These are phyloP conservation scores for Dendrophyllia cribrosa DNA, from an alignment of 64 coral and sea anemone genomes.

Conservation along the genomic window DNA sequence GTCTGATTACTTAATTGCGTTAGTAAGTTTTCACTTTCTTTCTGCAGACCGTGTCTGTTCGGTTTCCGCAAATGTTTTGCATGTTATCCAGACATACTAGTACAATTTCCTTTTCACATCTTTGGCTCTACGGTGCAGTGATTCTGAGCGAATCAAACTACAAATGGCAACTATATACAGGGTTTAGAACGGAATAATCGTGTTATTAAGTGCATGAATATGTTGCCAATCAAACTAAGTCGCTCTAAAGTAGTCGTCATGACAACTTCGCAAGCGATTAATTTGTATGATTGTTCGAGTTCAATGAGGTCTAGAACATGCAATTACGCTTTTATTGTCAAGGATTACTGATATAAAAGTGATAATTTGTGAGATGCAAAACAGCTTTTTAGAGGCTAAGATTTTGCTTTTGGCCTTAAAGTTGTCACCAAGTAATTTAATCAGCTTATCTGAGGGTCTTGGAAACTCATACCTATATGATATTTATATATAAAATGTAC, in stretches of 20 bases:
- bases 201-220: constrained; percentile 19
- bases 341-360: background rate
- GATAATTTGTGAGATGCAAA: background rate
- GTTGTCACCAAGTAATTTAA: too few relatives aligned
- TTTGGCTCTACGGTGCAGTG: background rate
- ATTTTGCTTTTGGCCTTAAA: background rate
- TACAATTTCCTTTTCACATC: too few relatives aligned
- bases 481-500: too few relatives aligned
- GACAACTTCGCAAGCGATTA: background rate
- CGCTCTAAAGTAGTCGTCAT: background rate
- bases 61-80: too few relatives aligned
- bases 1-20: too few relatives aligned
- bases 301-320: background rate
- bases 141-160: background rate
- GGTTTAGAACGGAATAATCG: background rate
- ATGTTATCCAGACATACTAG: too few relatives aligned
- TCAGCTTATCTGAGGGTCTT: too few relatives aligned
- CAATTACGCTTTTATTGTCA: background rate
- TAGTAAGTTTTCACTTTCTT: too few relatives aligned
- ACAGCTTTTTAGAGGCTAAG: background rate
- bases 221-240: constrained; percentile 21
- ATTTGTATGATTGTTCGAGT: background rate
- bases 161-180: background rate
- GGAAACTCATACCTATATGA: too few relatives aligned
- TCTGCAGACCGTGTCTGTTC: too few relatives aligned